Evolutionary conservation across 2,888 invertebrate species (phyloP), one percentile per base, ranked within the genome.

Genomic region (Dryomyza anilis): DNA sequence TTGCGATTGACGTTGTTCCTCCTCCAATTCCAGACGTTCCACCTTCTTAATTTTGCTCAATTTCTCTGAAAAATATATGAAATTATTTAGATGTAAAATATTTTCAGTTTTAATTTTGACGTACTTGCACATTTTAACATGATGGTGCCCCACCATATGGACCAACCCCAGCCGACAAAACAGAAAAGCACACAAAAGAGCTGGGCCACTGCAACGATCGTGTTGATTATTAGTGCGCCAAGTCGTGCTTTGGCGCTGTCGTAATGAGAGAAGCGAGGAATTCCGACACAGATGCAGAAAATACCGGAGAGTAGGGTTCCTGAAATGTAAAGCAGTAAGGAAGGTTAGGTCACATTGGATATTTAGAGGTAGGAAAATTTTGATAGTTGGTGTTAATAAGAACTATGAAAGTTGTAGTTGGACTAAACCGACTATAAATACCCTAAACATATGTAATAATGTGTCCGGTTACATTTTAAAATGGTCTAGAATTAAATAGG

Each of bases 101-200:
- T 27, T 27, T 19, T 16, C n/a, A 30, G 10, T 19, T 29, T 33
- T 21, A 55, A n/a, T n/a, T n/a, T n/a, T n/a, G 1, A 67, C 93
- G 89, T 84, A 97, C 97, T 90, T 68, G 97, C 91, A 75, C 94
- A 88, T 78, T 89, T 91, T 69, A 97, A 84, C 91, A 97, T 93
- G 76, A 95, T 93, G 71, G 95, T 90, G 2, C 97, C 98, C 98
- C 98, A 98, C 89, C 96, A 96, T 70, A 98, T 91, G 67, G 96
- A 95, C 98, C 98, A 98, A 72, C 97, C 96, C 97, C 97, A 98
- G 19, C 98, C 94, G 45, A 95, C 96, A 60, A 96, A 88, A 77
- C 97, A 92, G 85, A 98, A 97, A 61, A 96, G 87, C 60, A 97
- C 93, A 25, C 96, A 96, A 85, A 96, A 95, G 74, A 95, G 85